Percentiles rank a stretch among this genome's conserved stretches.
These are phyloP conservation scores for Bubo scandiacus DNA, from an alignment of 2,113 vertebrate genomes.

Conservation along the genomic window DNA sequence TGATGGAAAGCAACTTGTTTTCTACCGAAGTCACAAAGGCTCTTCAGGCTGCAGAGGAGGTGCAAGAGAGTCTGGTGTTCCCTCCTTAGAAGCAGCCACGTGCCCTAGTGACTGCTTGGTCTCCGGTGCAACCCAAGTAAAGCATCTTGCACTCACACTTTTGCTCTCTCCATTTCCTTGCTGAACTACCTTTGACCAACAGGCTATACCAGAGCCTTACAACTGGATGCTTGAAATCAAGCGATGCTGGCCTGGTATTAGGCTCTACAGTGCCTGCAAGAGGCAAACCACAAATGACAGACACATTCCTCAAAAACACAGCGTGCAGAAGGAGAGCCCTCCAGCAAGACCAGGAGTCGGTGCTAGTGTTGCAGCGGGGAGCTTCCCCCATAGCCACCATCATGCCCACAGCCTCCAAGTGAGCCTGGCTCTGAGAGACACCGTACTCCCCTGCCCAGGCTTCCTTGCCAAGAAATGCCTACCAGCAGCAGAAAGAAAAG, in stretches of 20 bases:
- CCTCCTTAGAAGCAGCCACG: accelerated
- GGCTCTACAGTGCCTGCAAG: neutral
- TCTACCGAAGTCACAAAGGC: neutral
- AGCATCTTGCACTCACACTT: neutral
- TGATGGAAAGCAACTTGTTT: neutral
- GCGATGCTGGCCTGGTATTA: neutral
- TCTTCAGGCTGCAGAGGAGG: neutral
- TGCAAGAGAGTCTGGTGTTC: neutral
- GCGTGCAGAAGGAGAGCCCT: neutral
- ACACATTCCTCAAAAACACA: neutral
- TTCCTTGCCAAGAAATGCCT: neutral
- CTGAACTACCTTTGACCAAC: neutral
- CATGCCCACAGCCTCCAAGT: accelerated
- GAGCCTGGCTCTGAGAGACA: neutral
- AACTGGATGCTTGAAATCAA: neutral
- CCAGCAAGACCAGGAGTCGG: neutral
- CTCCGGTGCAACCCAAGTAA: neutral
- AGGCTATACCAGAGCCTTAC: neutral
- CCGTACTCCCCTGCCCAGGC: neutral
- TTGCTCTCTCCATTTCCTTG: neutral
- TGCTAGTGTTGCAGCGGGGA: accelerated
- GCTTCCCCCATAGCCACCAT: neutral
- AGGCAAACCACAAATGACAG: neutral
- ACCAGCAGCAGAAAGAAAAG: neutral
- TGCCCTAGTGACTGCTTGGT: neutral